Base-by-base conservation (phyloP, 1,140 invertebrate genomes). In the Odontomachus brunneus region DNA sequence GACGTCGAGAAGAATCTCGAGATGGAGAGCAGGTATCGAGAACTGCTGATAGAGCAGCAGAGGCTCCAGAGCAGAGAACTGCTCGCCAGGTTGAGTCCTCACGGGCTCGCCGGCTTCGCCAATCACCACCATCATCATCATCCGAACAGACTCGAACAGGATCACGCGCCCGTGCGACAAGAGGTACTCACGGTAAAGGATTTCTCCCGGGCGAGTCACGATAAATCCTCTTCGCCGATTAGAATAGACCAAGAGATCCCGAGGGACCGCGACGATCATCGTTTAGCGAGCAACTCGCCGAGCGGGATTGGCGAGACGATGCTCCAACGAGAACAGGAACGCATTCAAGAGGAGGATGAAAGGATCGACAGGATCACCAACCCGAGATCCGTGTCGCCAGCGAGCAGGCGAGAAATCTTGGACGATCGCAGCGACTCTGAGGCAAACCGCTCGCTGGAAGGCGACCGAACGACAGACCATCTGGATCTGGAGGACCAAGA, bases 361-460 rank as follows among this genome's bases (percentile, higher is more conserved):
- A 83, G 62, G 73, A 87, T 90, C 69, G 82, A 84, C 33, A 86
- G 86, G 69, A 88, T 89, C 71, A 57, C 53, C 4, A 89, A 91
- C 38, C 87, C 84, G 1, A 71, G 91, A 60, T 92, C 92, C 5
- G 89, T 93, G 24, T 93, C 93, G 7, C 91, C 93, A 2, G 88
- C 82, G 7, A 87, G 83, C 48, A 86, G 86, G 69, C 89, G 87
- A 19, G 92, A 94, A 80, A 90, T 91, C 51, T 48, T 88, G 24
- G 94, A 94, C 82, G 93, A 94, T 29, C 88, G 91, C 22, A 94
- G 92, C 84, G 93, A 93, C 57, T 93, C 92, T 9, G 93, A 94
- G 48, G 92, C 92, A 38, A 92, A 93, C 75, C 84, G 92, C 62
- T 94, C 93, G 11, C 53, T 93, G 22, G 93, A 93, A 38, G 92